phyloP scores from a whole-genome alignment of 2,888 invertebrate genomes.

The Eupithecia inturbata region DNA sequence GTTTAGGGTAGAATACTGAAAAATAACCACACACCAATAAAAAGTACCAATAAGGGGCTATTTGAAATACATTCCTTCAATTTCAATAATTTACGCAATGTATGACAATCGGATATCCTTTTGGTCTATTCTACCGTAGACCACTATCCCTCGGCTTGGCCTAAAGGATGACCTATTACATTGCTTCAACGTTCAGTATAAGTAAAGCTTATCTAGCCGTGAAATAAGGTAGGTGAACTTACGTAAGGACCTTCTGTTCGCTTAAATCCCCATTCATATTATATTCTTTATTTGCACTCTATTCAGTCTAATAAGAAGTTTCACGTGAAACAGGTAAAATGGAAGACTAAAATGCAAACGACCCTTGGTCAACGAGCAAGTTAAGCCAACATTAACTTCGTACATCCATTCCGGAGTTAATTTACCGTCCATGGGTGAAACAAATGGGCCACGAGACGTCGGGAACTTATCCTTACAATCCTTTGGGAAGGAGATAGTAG shows the following conservation, averaged over 20 bases:
- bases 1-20: too few species aligned
- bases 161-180: too few species aligned
- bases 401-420: conserved; percentile 17
- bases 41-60: too few species aligned
- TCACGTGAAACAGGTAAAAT: conserved; percentile 43
- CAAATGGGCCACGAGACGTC: conserved; percentile 36
- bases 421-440: conserved; percentile 20
- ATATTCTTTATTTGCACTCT: neutral
- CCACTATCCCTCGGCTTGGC: too few species aligned
- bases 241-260: neutral
- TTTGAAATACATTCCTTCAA: too few species aligned
- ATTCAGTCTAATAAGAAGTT: conserved; percentile 46
- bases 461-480: conserved; percentile 28
- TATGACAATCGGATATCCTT: too few species aligned
- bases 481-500: neutral
- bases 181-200: neutral
- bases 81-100: too few species aligned
- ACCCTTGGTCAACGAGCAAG: conserved; percentile 16
- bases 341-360: conserved; percentile 13
- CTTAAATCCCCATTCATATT: neutral
- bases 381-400: conserved; percentile 15
- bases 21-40: too few species aligned
- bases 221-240: neutral
- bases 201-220: neutral
- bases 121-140: too few species aligned